phyloP scores from a whole-genome alignment of 37 sponge, comb jelly and placozoan genomes.

The Aplysina aerophoba region DNA sequence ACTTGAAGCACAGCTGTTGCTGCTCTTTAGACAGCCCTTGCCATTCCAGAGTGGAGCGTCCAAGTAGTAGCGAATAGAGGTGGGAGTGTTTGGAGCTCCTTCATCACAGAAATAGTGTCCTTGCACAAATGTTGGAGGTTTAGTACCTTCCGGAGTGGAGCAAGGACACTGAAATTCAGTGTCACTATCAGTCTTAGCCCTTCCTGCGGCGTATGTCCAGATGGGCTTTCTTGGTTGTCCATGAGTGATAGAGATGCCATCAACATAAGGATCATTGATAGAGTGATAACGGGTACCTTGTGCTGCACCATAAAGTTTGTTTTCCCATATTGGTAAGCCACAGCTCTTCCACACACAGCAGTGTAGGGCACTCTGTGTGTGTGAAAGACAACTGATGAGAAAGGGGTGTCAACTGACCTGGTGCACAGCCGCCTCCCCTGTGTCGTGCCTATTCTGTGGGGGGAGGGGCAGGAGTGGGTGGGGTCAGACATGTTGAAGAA shows the following conservation, averaged over 20 bases:
- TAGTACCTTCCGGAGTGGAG: neutral
- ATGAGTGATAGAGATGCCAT: constrained; percentile 24
- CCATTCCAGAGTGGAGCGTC: neutral
- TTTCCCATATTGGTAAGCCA: constrained; percentile 2
- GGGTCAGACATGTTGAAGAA: constrained; percentile 19
- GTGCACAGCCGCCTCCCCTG: constrained; percentile 3
- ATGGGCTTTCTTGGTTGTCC: constrained; percentile 4
- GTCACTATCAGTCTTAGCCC: neutral
- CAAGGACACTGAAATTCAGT: neutral
- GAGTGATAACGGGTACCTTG: neutral
- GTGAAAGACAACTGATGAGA: neutral
- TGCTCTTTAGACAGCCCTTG: neutral
- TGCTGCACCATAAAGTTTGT: neutral
- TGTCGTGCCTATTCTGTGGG: neutral
- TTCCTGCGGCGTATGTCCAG: neutral
- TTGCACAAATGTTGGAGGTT: neutral
- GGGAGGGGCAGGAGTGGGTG: neutral
- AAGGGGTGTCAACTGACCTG: constrained; percentile 5
- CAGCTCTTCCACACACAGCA: neutral
- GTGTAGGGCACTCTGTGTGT: neutral
- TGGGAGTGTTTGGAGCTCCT: neutral
- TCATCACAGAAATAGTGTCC: neutral
- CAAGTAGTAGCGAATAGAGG: neutral
- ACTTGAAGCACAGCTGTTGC: neutral
- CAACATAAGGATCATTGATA: constrained; percentile 1